Evolutionary conservation across 2,888 invertebrate species (phyloP), one percentile per base, ranked within the genome.

Genomic region (Tromatobia lineatoria): DNA sequence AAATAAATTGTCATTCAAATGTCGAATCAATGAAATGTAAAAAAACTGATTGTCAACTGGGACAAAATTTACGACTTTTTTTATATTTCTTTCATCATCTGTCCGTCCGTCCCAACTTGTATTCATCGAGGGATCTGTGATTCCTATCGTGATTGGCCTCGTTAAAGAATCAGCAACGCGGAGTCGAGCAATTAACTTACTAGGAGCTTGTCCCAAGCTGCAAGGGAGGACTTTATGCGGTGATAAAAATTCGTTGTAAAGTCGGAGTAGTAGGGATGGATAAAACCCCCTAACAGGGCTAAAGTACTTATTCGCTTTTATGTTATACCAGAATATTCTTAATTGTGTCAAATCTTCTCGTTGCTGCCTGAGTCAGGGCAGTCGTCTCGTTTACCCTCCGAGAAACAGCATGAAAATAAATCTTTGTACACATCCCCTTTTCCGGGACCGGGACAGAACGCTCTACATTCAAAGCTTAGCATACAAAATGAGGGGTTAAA

Each of bases 61-160:
- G 2, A 15, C 10, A 45, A 45, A 15, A 45, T 45, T 20, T 3
- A 7, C 18, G 11, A 54, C 20, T 54, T 54, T 52, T 20, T 54
- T n/a, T n/a, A n/a, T 6, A 50, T 10, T 11, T 20, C 23, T 7
- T 10, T 52, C 50, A 18, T 64, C 13, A 64, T 15, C 34, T 29
- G 4, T 29, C 25, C 29, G 4, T 29, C 25, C 29, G 29, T 20
- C 29, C 4, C 29, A 29, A 15, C 25, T 13, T 15, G 15, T 1
- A 61, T 29, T 10, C n/a, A 83, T 75, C 45, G 67, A 42, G 25
- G 45, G 70, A 54, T 83, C 79, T 69, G 69, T 61, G 69, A 29
- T 79, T 83, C 23, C 59, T 74, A 52, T 45, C 73, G 59, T n/a
- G 67, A 74, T 78, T 61, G 69, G 52, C 45, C 69, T 78, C 78